Evolutionary conservation across 2,113 vertebrate genomes (phyloP), one percentile per base, ranked within the genome.

Genomic region (Cepphus grylle): DNA sequence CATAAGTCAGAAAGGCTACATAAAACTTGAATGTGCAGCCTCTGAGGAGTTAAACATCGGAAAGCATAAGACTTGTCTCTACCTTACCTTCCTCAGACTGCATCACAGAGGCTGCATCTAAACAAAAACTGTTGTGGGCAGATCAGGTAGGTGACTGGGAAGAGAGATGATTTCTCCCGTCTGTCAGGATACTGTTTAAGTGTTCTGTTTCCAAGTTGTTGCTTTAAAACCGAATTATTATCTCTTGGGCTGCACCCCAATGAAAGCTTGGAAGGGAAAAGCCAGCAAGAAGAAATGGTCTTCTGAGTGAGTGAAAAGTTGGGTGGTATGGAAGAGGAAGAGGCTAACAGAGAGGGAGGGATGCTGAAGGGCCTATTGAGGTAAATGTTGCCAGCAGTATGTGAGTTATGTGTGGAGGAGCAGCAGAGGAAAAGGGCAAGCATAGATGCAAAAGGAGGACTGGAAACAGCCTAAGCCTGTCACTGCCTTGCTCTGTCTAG

Each of bases 401-500:
- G 43, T 22, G 21, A 59, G 34, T 40, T 40, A 18, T 8, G 36
- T 26, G 25, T 26, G 30, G n/a, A 53, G 42, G n/a, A 79, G 67
- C 62, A 86, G 74, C 81, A 94, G 34, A 85, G 66, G 49, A 90
- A 53, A 91, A 94, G 15, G 62, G 18, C 58, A 70, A 86, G 77
- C 32, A 36, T 1, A 77, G 62, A 55, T 38, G 55, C 42, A 92
- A 90, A 85, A 84, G 42, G 18, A 83, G 76, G 72, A 90, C 59
- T 58, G 76, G 36, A 16, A 95, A 67, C 79, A 95, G 93, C 67
- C 79, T 92, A 63, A 88, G 67, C 55, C 81, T 96, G 85, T 93
- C 93, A 88, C 79, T 80, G 78, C 42, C 49, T 89, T 78, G 81
- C 63, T 92, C 59, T 2, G 0, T 93, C 67, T 70, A 62, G 59